These are phyloP conservation scores for Oreonectes daqikongensis DNA, from an alignment of 2,797 vertebrate species.

Conservation along the genomic window DNA sequence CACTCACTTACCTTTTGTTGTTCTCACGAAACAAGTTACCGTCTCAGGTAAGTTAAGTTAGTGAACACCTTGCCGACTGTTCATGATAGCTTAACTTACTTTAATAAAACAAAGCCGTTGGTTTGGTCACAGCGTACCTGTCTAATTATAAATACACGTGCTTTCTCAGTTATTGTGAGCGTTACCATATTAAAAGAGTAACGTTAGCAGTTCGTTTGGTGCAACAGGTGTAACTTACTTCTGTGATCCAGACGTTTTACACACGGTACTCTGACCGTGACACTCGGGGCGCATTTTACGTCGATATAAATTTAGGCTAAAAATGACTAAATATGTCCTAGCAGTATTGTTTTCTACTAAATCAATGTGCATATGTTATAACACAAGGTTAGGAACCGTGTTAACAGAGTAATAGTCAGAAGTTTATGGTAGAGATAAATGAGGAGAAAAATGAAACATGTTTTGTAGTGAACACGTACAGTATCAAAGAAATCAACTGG, in stretches of 20 bases:
- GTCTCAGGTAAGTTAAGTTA: slow-evolving; percentile 51
- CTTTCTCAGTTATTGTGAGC: not conserved
- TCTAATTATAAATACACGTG: not conserved
- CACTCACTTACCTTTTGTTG: slow-evolving; percentile 12
- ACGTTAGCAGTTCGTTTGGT: not conserved
- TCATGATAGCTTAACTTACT: not conserved
- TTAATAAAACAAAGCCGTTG: not conserved
- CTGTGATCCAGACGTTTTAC: not conserved
- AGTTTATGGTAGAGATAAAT: too few species aligned
- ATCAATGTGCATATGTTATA: not conserved
- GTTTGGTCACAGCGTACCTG: not conserved
- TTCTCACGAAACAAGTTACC: slow-evolving; percentile 2
- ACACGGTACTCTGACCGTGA: not conserved
- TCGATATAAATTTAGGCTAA: not conserved
- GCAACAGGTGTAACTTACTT: not conserved
- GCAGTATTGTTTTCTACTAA: too few species aligned
- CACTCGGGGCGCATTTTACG: not conserved
- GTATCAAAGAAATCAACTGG: slow-evolving; percentile 36
- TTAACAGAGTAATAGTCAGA: too few species aligned
- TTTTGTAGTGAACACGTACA: not conserved
- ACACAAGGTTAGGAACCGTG: not conserved
- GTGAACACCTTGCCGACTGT: not conserved
- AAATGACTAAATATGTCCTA: not conserved
- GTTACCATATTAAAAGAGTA: not conserved
- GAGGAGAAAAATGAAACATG: not conserved